Conservation (phyloP, 2,888 invertebrate genomes). For the Tolmerus cingulatus region DNA sequence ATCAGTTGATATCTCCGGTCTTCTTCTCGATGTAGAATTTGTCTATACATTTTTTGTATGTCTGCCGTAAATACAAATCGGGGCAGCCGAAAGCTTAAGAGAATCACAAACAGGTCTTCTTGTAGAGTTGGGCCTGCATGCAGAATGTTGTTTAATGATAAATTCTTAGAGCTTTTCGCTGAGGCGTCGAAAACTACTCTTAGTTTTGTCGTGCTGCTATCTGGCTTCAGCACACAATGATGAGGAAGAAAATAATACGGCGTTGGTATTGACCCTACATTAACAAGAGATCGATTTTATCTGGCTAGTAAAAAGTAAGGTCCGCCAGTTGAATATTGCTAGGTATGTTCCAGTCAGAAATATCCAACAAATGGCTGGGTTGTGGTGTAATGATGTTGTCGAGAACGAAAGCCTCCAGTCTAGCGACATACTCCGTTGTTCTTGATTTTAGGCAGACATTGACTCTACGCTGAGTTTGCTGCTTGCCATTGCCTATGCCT, state of each 20-base stretch:
- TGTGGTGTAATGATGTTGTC: neutral
- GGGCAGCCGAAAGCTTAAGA: slow-evolving; percentile 8
- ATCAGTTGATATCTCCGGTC: neutral
- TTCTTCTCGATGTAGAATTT: slow-evolving; percentile 44
- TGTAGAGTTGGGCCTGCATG: slow-evolving; percentile 50
- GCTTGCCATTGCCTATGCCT: neutral
- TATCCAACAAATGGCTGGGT: neutral
- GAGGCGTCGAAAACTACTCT: neutral
- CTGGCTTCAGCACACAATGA: neutral
- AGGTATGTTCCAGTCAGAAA: neutral
- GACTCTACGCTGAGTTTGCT: neutral
- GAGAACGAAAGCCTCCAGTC: neutral
- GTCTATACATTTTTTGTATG: slow-evolving; percentile 51
- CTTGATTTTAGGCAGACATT: neutral
- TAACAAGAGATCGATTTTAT: neutral
- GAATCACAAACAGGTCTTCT: slow-evolving; percentile 45
- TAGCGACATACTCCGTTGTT: neutral
- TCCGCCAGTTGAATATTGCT: neutral
- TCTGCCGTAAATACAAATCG: slow-evolving; percentile 50
- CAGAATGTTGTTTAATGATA: slow-evolving; percentile 50
- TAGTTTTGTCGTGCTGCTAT: neutral
- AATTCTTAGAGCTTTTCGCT: slow-evolving; percentile 33
- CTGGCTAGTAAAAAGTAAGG: neutral
- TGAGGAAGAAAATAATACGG: neutral
- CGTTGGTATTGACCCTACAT: neutral